phyloP scores from a whole-genome alignment of 2,113 vertebrate species.

The Opisthocomus hoazin region DNA sequence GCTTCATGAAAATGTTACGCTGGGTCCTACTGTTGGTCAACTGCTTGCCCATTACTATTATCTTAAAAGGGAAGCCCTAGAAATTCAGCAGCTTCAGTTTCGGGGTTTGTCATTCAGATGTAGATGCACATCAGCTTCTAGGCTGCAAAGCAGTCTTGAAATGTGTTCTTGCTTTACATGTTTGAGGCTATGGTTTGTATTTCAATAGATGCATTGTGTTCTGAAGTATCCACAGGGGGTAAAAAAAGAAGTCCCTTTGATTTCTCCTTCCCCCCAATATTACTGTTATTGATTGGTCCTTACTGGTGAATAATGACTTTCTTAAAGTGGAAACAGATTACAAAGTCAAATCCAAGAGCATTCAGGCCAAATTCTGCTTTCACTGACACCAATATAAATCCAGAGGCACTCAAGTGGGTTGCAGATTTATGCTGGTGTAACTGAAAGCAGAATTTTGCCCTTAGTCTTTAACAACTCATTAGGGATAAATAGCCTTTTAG shows the following conservation, averaged over 20 bases:
- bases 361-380: neutral
- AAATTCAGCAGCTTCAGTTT: neutral
- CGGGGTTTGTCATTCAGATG: neutral
- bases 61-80: neutral
- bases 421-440: constrained; percentile 14
- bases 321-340: neutral
- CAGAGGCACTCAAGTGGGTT: neutral
- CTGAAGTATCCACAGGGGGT: neutral
- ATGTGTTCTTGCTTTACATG: neutral
- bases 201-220: neutral
- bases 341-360: constrained; percentile 11
- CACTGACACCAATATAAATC: neutral
- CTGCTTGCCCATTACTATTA: neutral
- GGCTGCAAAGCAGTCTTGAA: constrained; percentile 34
- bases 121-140: neutral
- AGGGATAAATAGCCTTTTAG: constrained; percentile 61
- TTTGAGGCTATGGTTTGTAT: neutral
- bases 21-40: neutral
- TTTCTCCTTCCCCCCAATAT: constrained; percentile 22
- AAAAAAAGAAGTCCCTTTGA: neutral
- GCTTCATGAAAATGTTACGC: neutral
- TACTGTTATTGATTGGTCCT: constrained; percentile 23
- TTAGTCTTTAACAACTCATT: constrained; percentile 37
- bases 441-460: constrained; percentile 21
- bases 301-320: constrained; percentile 42